These are phyloP conservation scores for Nebria ingens DNA, from an alignment of 1,140 invertebrate genomes.

Conservation along the genomic window DNA sequence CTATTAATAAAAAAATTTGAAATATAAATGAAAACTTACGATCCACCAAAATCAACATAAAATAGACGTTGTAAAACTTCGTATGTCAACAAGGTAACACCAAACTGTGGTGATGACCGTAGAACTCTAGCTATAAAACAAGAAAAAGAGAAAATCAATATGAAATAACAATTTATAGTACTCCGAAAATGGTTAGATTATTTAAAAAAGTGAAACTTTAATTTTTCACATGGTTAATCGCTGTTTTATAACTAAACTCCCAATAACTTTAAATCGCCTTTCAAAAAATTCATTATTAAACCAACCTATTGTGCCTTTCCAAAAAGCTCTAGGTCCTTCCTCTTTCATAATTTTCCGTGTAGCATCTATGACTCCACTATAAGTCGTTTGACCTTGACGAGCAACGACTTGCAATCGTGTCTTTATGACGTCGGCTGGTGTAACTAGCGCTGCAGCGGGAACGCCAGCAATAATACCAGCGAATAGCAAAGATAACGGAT, in stretches of 20 bases:
- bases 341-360: constrained; percentile 83
- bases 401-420: constrained; percentile 91
- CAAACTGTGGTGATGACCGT: constrained; percentile 95
- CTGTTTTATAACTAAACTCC: no score
- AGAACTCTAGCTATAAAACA: constrained; percentile 69
- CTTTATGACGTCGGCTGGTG: constrained; percentile 99
- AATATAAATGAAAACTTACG: constrained; percentile 48
- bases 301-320: constrained; percentile 91
- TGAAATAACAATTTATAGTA: background rate
- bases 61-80: constrained; percentile 93
- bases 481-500: constrained; percentile 71
- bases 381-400: constrained; percentile 90
- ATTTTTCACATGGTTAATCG: no score
- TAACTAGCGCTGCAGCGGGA: constrained; percentile 95
- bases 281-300: no score
- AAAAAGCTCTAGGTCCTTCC: constrained; percentile 90
- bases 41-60: constrained; percentile 95
- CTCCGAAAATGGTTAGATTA: no score
- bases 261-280: no score
- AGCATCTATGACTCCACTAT: constrained; percentile 87
- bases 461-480: constrained; percentile 90
- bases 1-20: background rate
- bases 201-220: no score
- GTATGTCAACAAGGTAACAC: constrained; percentile 94
- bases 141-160: background rate